Evolutionary conservation across 2,888 invertebrate species (phyloP).

Genomic region (Phortica magna): DNA sequence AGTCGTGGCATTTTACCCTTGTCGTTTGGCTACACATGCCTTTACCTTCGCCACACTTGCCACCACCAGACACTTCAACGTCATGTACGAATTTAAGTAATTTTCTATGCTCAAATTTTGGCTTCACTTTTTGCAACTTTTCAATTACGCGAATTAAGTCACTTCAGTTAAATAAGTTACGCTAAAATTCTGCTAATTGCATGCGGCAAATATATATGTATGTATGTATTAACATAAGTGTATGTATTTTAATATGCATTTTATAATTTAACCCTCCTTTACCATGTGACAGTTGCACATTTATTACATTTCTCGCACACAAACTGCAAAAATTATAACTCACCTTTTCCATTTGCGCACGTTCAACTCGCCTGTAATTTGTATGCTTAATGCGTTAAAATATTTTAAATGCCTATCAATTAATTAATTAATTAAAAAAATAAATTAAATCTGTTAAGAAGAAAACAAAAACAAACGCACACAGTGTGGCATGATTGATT

Average conservation of each 20-base stretch:
- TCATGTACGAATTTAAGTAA: conserved; percentile 58
- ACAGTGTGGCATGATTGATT: conserved; percentile 25
- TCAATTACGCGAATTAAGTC: conserved; percentile 5
- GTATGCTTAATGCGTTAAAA: neutral
- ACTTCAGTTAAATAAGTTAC: neutral
- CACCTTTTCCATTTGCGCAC: neutral
- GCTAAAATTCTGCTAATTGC: neutral
- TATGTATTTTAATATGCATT: neutral
- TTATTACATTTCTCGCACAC: neutral
- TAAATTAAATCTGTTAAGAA: conserved; percentile 1
- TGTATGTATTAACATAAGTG: neutral
- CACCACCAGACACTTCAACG: neutral
- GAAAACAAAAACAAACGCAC: neutral
- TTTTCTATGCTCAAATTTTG: conserved; percentile 57
- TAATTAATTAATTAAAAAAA: conserved; percentile 27
- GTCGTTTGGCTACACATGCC: too few relatives aligned
- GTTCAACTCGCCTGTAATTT: conserved; percentile 18
- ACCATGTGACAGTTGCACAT: neutral
- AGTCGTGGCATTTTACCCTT: too few relatives aligned
- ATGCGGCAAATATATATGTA: neutral
- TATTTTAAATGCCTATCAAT: conserved; percentile 21
- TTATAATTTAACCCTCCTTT: neutral
- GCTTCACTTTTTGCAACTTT: neutral
- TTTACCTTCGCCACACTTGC: neutral
- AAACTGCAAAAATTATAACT: neutral